Evolutionary conservation across 2,888 invertebrate genomes (phyloP).

Genomic region (Agonum fuliginosum): DNA sequence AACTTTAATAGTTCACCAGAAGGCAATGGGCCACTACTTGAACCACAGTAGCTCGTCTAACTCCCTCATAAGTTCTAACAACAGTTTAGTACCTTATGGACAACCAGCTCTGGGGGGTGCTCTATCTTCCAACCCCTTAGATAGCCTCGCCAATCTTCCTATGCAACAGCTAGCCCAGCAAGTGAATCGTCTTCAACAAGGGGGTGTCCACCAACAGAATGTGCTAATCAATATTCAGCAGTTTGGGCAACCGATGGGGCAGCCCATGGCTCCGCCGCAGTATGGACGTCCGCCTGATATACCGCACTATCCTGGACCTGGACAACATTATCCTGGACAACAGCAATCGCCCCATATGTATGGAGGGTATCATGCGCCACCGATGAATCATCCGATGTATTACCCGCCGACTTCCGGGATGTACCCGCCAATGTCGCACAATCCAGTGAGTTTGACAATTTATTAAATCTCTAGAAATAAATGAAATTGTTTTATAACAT

Average conservation of each 20-base stretch:
- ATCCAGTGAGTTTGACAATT: constrained; percentile 4
- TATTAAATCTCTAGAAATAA: too few relatives aligned
- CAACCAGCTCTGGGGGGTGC: constrained; percentile 49
- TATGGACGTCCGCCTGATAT: constrained; percentile 74
- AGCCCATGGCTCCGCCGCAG: constrained; percentile 69
- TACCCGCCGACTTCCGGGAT: constrained; percentile 68
- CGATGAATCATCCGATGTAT: constrained; percentile 69
- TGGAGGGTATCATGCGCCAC: constrained; percentile 66
- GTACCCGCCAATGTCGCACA: constrained; percentile 69
- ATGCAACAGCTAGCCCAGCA: constrained; percentile 74
- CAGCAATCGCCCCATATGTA: constrained; percentile 73
- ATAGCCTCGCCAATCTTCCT: constrained; percentile 70
- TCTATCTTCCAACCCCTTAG: constrained; percentile 66
- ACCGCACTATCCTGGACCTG: constrained; percentile 70
- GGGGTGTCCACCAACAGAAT: constrained; percentile 77
- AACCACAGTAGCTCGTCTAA: not conserved
- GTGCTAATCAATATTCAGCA: constrained; percentile 81
- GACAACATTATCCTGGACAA: constrained; percentile 68
- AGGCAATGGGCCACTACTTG: constrained; percentile 50
- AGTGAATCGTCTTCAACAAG: constrained; percentile 67
- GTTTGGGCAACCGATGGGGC: constrained; percentile 74
- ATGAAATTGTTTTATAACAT: not conserved
- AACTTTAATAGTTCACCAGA: constrained; percentile 44
- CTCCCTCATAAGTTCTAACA: not conserved
- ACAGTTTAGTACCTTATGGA: constrained; percentile 53